Percentiles rank a stretch among this genome's conserved stretches.
Conservation (phyloP, 2,113 vertebrate species). For the Muntiacus muntjak region DNA sequence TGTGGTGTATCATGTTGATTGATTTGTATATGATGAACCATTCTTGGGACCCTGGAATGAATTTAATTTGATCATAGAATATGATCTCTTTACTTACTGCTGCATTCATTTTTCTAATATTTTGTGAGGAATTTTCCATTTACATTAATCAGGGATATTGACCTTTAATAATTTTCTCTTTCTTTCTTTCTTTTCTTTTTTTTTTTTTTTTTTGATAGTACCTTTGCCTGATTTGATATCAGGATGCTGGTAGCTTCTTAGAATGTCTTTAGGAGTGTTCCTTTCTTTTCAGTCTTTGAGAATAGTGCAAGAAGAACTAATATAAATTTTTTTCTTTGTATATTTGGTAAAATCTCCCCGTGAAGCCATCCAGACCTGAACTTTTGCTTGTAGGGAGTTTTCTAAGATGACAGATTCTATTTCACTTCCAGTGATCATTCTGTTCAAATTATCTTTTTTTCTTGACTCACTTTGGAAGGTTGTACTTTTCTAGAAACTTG, state of each 20-base stretch:
- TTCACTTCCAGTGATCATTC: background rate
- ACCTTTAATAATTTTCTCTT: background rate
- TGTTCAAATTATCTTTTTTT: background rate
- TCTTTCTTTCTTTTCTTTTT: too few species aligned
- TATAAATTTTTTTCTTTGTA: background rate
- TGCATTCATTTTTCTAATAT: background rate
- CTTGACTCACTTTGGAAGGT: background rate
- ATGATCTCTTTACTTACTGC: background rate
- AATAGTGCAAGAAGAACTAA: background rate
- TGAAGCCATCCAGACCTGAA: background rate
- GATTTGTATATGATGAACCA: background rate
- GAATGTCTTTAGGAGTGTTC: background rate
- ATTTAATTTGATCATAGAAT: background rate
- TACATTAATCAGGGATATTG: background rate
- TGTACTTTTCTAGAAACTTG: background rate
- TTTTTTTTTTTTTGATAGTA: background rate
- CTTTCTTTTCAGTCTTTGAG: background rate
- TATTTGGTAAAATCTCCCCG: background rate
- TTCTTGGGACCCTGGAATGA: background rate
- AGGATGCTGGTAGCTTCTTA: background rate
- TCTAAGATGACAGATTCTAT: background rate
- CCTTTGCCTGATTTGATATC: background rate
- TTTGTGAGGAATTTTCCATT: background rate
- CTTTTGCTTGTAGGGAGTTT: background rate
- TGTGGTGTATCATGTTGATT: background rate